These are phyloP conservation scores for Scolopax mira DNA, from an alignment of 2,113 vertebrate genomes.

Conservation along the genomic window DNA sequence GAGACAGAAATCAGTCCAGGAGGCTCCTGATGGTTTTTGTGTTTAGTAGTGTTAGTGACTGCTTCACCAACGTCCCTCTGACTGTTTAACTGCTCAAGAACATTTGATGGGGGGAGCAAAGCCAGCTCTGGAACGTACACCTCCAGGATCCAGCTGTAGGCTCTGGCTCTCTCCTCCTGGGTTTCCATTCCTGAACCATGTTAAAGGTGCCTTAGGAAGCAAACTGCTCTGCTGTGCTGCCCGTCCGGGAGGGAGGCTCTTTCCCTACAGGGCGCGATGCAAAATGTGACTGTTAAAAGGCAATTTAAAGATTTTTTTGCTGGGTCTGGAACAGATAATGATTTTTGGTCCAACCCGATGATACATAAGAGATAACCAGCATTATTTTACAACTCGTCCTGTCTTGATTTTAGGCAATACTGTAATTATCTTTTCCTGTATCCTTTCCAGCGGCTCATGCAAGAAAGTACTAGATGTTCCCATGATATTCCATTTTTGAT, in stretches of 20 bases:
- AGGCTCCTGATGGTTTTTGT: not conserved
- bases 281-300: not conserved
- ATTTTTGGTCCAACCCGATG: not conserved
- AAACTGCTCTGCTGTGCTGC: not conserved
- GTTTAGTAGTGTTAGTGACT: not conserved
- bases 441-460: constrained; percentile 12
- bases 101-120: not conserved
- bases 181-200: not conserved
- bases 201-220: not conserved
- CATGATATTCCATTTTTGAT: not conserved
- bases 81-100: not conserved
- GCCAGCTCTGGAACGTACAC: not conserved
- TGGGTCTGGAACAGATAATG: not conserved
- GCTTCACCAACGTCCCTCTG: not conserved
- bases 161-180: not conserved
- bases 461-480: constrained; percentile 30
- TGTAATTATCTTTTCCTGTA: constrained; percentile 30
- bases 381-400: not conserved
- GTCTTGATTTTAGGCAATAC: not conserved
- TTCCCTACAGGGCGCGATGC: not conserved
- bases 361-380: not conserved
- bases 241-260: not conserved
- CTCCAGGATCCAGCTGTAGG: not conserved
- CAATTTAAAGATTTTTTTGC: not conserved
- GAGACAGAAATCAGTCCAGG: not conserved